These are phyloP conservation scores for Cheumatopsyche charites DNA, from an alignment of 1,140 invertebrate species.

Conservation along the genomic window DNA sequence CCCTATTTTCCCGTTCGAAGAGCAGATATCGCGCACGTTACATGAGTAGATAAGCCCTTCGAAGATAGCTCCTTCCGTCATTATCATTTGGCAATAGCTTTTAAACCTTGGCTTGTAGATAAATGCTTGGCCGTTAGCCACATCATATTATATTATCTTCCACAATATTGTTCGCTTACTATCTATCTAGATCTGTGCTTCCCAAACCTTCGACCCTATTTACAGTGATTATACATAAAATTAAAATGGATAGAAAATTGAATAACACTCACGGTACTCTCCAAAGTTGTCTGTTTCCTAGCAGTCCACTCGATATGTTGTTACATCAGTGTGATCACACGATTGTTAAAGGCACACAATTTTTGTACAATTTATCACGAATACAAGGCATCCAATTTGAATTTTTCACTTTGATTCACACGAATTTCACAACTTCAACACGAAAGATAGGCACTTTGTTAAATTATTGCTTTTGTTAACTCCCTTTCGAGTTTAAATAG, in stretches of 20 bases:
- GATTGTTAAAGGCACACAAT: neutral
- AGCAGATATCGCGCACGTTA: neutral
- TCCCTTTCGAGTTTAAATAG: constrained; percentile 7
- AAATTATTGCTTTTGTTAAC: neutral
- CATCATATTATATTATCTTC: constrained; percentile 15
- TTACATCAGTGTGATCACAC: neutral
- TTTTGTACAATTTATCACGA: constrained; percentile 13
- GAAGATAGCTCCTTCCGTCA: constrained; percentile 23
- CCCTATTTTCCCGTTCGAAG: constrained; percentile 9
- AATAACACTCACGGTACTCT: neutral
- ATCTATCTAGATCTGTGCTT: neutral
- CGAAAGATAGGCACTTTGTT: neutral
- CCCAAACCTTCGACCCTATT: neutral
- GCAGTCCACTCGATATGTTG: neutral
- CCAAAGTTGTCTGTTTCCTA: neutral
- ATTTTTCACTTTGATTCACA: constrained; percentile 3
- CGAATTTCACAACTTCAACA: neutral
- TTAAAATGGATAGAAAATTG: neutral
- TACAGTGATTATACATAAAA: neutral
- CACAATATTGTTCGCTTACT: constrained; percentile 9
- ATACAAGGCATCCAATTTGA: neutral
- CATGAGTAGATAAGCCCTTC: constrained; percentile 10
- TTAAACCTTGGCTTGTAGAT: constrained; percentile 25
- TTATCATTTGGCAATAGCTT: constrained; percentile 19
- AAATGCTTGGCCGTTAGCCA: constrained; percentile 18